Evolutionary conservation across 2,888 invertebrate species (phyloP), one percentile per base, ranked within the genome.

Genomic region (Xestia c-nigrum): DNA sequence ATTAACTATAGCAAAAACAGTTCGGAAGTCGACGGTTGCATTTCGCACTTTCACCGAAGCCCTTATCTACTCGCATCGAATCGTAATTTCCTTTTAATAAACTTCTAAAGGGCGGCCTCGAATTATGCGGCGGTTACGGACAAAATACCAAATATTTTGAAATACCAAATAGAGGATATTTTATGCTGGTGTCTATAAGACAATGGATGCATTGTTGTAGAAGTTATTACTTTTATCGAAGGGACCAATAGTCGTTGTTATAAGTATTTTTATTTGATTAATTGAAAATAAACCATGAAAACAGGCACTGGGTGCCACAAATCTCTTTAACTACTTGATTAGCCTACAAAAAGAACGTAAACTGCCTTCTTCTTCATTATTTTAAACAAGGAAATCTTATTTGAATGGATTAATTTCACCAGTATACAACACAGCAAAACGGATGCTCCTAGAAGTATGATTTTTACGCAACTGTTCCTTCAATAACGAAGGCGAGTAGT

Each of bases 21-120:
- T 64, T 74, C 47, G n/a, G 43, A 46, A 55, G 24, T 46, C 10
- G 40, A 50, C 84, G 74, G 86, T 83, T 79, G 68, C 63, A 59
- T 57, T 72, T 68, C 64, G 50, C 77, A 83, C 85, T 85, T 85
- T 85, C 76, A 75, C 77, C 63, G 57, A 65, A 66, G 72, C 61
- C 66, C 43, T 78, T 72, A 71, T 75, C 72, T 63, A 66, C 73
- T 69, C 55, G 59, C 19, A 46, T 70, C 72, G 86, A 73, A 79
- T 83, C n/a, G 67, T 85, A 84, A 85, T 84, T 77, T 67, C 59
- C 24, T 81, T 85, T 84, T 77, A 84, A 81, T 81, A 81, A 63
- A 84, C 70, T 59, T 31, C 12, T 70, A 81, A 83, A 84, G 74
- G 83, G 74, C 72, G 68, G 67, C 71, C 12, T 47, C 64, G 65